Percentiles rank a stretch among this genome's conserved stretches.
Evolutionary conservation across 2,113 vertebrate species (phyloP).

Genomic region (Marmota flaviventris): DNA sequence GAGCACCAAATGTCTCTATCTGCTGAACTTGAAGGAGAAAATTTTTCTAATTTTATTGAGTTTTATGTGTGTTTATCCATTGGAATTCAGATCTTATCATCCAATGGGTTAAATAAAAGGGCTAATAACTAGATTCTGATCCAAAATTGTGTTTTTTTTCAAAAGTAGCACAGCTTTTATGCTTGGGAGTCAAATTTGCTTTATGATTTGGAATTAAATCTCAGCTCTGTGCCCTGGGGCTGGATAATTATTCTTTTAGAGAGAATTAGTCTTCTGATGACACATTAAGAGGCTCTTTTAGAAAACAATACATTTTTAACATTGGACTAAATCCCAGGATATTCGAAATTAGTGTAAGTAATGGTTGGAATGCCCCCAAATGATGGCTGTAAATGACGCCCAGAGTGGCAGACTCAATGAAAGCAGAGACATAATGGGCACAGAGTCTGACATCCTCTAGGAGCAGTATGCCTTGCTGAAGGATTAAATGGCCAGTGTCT

Average conservation of each 20-base stretch:
- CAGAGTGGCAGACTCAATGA: slow-evolving; percentile 37
- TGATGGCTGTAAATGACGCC: slow-evolving; percentile 60
- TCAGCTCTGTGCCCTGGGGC: slow-evolving; percentile 65
- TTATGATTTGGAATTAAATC: slow-evolving; percentile 75
- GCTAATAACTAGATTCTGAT: slow-evolving; percentile 45
- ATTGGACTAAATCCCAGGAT: slow-evolving; percentile 76
- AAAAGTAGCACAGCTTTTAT: slow-evolving; percentile 28
- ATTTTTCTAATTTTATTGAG: not conserved
- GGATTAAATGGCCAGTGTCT: slow-evolving; percentile 61
- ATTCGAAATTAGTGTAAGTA: slow-evolving; percentile 80
- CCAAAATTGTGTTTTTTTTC: slow-evolving; percentile 59
- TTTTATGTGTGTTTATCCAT: not conserved
- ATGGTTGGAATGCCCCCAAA: slow-evolving; percentile 73
- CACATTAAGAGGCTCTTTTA: slow-evolving; percentile 77
- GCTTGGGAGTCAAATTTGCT: slow-evolving; percentile 64
- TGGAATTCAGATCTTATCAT: slow-evolving; percentile 63
- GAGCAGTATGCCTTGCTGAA: slow-evolving; percentile 17
- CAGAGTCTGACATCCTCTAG: not conserved
- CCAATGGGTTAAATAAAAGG: slow-evolving; percentile 46
- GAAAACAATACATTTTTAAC: slow-evolving; percentile 79
- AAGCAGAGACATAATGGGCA: slow-evolving; percentile 41
- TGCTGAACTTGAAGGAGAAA: slow-evolving; percentile 51
- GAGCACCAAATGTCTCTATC: not conserved
- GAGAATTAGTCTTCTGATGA: slow-evolving; percentile 80
- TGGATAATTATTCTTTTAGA: slow-evolving; percentile 80